Evolutionary conservation across 2,797 vertebrate species (phyloP), one percentile per base, ranked within the genome.

Genomic region (Sebastolobus alascanus): DNA sequence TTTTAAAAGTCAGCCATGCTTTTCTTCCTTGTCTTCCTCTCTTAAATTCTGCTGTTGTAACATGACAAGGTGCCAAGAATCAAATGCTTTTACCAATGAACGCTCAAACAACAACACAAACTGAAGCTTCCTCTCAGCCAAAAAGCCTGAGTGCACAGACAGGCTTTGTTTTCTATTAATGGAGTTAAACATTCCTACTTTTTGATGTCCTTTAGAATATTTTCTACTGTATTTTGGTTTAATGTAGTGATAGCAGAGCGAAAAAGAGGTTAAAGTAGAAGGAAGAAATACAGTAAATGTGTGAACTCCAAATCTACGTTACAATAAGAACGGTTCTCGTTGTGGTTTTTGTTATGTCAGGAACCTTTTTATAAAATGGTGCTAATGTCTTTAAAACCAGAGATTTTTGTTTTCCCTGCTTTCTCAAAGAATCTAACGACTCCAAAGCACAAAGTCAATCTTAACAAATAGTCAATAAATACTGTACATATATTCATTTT

Each of bases 11-110:
- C 68, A 14, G 13, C 56, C 4, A 1, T 20, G 63, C 27, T 76
- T 73, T 59, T 55, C 64, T 75, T 61, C 56, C 63, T 79, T 66
- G 55, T 75, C 52, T 79, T 65, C 22, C 58, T 84, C 77, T 82
- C 31, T 77, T 64, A 63, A 80, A 77, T 54, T 83, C 72, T 79
- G 80, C 81, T 81, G 79, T 78, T 73, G 63, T 84, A 82, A 84
- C 64, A 16, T 75, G 78, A 84, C 65, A 75, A 56, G 54, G 59
- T 81, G 68, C 77, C 59, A 82, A 75, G 65, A 87, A 80, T 73
- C 31, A 43, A 73, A 63, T 59, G 78, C 85, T 89, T 88, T 90
- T 71, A 89, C 87, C 87, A 87, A 87, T 90, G 81, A 91, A 75
- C n/a, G 40, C 78, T 82, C 7, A 74, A n/a, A 80, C 73, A 68